These are phyloP conservation scores for Leptopilina myrica DNA, from an alignment of 2,888 invertebrate species.

Conservation along the genomic window DNA sequence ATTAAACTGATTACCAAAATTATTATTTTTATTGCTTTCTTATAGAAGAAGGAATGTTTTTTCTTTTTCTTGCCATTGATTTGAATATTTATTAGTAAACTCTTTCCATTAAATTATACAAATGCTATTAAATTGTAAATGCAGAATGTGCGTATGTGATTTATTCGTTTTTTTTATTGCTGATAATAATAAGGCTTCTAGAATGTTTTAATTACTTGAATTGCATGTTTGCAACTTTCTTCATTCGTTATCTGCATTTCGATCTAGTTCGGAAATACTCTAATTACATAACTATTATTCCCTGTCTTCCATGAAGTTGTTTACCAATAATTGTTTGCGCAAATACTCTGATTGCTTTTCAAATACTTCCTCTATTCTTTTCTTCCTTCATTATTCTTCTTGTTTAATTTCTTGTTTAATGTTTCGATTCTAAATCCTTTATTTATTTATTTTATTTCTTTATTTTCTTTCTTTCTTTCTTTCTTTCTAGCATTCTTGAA, in stretches of 20 bases:
- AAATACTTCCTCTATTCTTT: neutral
- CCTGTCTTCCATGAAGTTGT: constrained; percentile 8
- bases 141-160: neutral
- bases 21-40: no score
- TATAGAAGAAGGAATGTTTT: no score
- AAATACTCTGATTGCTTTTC: neutral
- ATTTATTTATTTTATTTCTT: neutral
- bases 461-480: neutral
- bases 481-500: no score
- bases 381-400: neutral
- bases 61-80: no score
- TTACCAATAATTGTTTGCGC: neutral
- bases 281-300: constrained; percentile 15
- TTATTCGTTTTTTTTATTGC: neutral
- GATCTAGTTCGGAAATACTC: constrained; percentile 24
- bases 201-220: constrained; percentile 1
- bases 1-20: no score
- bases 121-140: no score
- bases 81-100: no score
- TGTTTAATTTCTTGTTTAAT: neutral
- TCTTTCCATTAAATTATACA: no score
- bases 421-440: neutral
- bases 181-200: neutral
- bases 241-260: constrained; percentile 15
- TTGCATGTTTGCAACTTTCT: constrained; percentile 28